Evolutionary conservation across 2,113 vertebrate species (phyloP).

Genomic region (Myxocyprinus asiaticus): DNA sequence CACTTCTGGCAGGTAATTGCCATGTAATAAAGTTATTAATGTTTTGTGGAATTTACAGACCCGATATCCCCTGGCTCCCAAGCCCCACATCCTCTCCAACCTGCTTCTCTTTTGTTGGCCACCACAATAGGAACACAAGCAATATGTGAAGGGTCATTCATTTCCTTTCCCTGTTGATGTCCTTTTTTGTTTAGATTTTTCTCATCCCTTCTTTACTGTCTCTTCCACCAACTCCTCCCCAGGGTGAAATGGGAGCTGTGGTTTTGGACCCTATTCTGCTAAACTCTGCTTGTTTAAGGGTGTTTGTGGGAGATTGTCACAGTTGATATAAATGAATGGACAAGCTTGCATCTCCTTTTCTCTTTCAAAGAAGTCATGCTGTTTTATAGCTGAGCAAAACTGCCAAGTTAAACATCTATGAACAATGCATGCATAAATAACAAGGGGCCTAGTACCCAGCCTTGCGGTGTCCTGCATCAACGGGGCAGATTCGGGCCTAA

Average conservation of each 20-base stretch:
- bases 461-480: constrained; percentile 58
- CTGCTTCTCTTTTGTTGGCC: constrained; percentile 64
- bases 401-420: constrained; percentile 64
- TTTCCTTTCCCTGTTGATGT: constrained; percentile 76
- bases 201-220: constrained; percentile 33
- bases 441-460: constrained; percentile 75
- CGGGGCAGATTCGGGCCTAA: constrained; percentile 44
- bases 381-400: constrained; percentile 76
- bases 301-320: not conserved
- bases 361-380: constrained; percentile 56
- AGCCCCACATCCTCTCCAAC: constrained; percentile 42
- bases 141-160: constrained; percentile 83
- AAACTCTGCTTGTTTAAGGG: not conserved
- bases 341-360: constrained; percentile 59
- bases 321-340: constrained; percentile 56
- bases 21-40: constrained; percentile 83
- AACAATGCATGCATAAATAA: constrained; percentile 73
- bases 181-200: constrained; percentile 62
- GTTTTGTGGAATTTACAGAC: constrained; percentile 85
- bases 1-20: constrained; percentile 76
- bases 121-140: constrained; percentile 80
- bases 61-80: constrained; percentile 75
- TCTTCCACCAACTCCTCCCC: constrained; percentile 6
- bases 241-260: not conserved
- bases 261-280: not conserved